Conservation (phyloP, 2,113 vertebrate genomes). For the Gopherus evgoodei region DNA sequence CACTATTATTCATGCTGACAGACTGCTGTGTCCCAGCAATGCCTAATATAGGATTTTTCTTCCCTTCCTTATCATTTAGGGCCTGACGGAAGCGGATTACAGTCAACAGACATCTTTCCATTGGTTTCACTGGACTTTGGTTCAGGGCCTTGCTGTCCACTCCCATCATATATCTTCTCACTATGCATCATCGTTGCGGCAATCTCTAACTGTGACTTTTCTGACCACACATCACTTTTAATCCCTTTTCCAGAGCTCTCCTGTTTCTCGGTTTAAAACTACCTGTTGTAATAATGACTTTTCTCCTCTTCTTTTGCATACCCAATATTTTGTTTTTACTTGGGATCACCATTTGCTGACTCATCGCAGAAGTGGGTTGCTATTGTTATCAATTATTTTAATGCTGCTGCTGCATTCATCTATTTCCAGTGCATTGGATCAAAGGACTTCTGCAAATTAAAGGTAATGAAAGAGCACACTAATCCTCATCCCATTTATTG, state of each 20-base stretch:
- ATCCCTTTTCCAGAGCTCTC: neutral
- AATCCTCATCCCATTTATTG: neutral
- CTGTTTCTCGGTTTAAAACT: neutral
- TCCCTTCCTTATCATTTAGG: neutral
- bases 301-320: neutral
- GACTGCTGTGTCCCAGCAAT: neutral
- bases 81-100: neutral
- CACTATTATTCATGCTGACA: neutral
- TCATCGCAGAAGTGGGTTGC: neutral
- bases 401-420: neutral
- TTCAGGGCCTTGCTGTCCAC: neutral
- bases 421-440: neutral
- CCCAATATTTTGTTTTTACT: neutral
- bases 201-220: neutral
- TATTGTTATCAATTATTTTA: neutral
- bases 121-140: neutral
- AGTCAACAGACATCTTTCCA: neutral
- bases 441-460: neutral
- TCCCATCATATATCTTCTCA: neutral
- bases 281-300: neutral
- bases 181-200: neutral
- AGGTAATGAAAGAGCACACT: neutral
- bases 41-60: neutral
- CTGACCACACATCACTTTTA: neutral
- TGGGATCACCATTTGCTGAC: neutral